Conservation (phyloP, 1,140 invertebrate species). For the Drosophila tristis region DNA sequence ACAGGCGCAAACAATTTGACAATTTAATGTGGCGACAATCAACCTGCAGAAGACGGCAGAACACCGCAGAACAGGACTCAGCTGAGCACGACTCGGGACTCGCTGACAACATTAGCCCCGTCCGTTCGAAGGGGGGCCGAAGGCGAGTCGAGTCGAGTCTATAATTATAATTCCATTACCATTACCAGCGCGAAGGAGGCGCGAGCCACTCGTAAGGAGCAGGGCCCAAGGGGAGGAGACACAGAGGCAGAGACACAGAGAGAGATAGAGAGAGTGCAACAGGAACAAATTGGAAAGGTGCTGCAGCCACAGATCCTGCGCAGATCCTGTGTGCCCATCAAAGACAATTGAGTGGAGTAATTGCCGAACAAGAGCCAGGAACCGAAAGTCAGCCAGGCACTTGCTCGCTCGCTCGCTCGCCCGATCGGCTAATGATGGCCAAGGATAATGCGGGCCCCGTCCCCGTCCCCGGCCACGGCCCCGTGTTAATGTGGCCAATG, state of each 20-base stretch:
- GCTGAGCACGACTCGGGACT: constrained; percentile 13
- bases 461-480: constrained; percentile 27
- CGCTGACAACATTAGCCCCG: constrained; percentile 73
- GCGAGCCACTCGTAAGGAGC: too few relatives aligned
- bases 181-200: constrained; percentile 20
- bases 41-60: constrained; percentile 34
- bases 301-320: constrained; percentile 63
- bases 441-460: constrained; percentile 66
- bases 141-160: constrained; percentile 47
- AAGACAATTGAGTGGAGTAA: constrained; percentile 78
- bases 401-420: too few relatives aligned
- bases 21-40: constrained; percentile 76
- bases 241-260: constrained; percentile 30
- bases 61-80: too few relatives aligned
- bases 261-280: constrained; percentile 31
- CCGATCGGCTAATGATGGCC: constrained; percentile 62
- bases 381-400: constrained; percentile 10
- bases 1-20: constrained; percentile 79
- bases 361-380: constrained; percentile 44
- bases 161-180: constrained; percentile 83
- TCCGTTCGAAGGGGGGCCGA: constrained; percentile 23
- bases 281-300: constrained; percentile 69
- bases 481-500: constrained; percentile 58
- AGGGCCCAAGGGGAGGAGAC: constrained; percentile 35
- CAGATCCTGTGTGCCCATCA: constrained; percentile 48